A percentile compares a stretch with the other conserved stretches of the same genome.
These are phyloP conservation scores for Brachystomella parvula DNA, from an alignment of 1,140 invertebrate genomes.

Conservation along the genomic window DNA sequence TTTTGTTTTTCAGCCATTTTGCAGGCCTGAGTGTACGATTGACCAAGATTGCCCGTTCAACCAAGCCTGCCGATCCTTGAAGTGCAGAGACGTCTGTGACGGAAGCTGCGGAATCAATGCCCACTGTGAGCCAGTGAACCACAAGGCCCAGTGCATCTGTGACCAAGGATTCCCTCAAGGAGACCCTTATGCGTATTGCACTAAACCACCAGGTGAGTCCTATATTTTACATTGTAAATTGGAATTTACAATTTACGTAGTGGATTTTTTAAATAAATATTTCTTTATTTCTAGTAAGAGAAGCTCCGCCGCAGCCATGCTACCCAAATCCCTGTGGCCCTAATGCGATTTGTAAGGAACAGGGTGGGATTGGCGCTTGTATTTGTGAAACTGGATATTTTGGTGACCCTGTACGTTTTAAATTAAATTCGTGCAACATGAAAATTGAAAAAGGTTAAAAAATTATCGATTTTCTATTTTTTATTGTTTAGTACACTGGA, in stretches of 20 bases:
- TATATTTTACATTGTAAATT: no score
- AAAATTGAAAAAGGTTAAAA: no score
- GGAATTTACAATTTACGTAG: no score
- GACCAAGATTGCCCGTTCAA: constrained; percentile 34
- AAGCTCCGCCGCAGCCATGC: no score
- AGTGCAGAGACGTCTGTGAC: constrained; percentile 62
- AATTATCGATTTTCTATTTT: not conserved
- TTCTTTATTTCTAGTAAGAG: no score
- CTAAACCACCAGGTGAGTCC: no score
- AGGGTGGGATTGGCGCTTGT: constrained; percentile 60
- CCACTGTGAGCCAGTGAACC: constrained; percentile 39
- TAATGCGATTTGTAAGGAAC: constrained; percentile 65
- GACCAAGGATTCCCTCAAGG: constrained; percentile 31
- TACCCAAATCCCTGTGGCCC: constrained; percentile 76
- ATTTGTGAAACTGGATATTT: constrained; percentile 42
- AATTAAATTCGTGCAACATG: not conserved
- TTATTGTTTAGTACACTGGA: not conserved
- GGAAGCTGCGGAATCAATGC: constrained; percentile 61
- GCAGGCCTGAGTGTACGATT: constrained; percentile 37
- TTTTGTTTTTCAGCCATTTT: no score
- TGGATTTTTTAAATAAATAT: no score
- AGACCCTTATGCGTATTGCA: constrained; percentile 1
- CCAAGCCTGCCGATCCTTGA: constrained; percentile 23
- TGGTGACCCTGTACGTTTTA: constrained; percentile 51
- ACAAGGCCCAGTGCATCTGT: constrained; percentile 42